Evolutionary conservation across 30 jellyfish, hydroid and myxozoan species (phyloP), one percentile per base, ranked within the genome.

Genomic region (Turritopsis dohrnii): DNA sequence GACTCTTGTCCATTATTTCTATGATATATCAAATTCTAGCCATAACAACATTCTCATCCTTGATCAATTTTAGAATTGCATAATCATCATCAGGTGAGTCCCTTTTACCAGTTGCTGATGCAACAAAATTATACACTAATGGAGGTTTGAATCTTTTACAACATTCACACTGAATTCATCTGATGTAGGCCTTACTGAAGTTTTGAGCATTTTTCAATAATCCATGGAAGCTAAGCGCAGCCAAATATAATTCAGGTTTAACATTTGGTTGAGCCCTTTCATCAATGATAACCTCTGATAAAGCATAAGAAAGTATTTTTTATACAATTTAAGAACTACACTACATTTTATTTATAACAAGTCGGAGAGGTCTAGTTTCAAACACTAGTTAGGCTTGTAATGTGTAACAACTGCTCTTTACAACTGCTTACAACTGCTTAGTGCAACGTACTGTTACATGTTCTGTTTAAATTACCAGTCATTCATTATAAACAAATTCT

Each of bases 11-110:
- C 90, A 65, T 71, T 82, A 21, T 79, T 27, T 22, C 24, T 60
- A 21, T 74, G 54, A 83, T 73, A 88, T 22, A 88, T 82, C 29
- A 88, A 52, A 76, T 88, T 90, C 72, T 88, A 53, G 84, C 72
- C 66, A 54, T 53, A 3, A 88, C 80, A 26, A 66, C 79, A 29
- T 76, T 53, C 54, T 65, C 81, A 52, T 29, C 41, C 41, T 80
- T 53, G 21, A 5, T 26, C 53, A 29, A 22, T 23, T 72, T 18
- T 24, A 24, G 7, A 29, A 74, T 29, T 26, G 65, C 9, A 30
- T 79, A 66, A 25, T 71, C 79, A 20, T 9, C 79, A 16, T 16
- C 60, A 17, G 94, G 86, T 71, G 79, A 81, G 21, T 80, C 89
- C 0, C 88, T 73, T 53, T 65, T 52, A 18, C 94, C 85, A 17